These are phyloP conservation scores for Lepus oiostolus DNA, from an alignment of 2,797 vertebrate species.

Conservation along the genomic window DNA sequence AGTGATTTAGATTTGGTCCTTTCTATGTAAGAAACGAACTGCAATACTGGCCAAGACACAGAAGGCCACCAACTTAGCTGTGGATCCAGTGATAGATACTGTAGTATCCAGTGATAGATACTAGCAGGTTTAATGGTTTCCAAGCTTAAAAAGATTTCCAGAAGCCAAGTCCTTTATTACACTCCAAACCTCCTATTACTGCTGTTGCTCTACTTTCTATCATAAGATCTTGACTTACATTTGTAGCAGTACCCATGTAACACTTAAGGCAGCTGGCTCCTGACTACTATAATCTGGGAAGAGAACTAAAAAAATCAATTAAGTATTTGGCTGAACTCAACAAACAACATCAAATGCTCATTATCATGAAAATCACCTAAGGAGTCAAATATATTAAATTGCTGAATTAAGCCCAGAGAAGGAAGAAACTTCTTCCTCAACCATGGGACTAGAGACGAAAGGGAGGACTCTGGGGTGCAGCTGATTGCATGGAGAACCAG, in stretches of 20 bases:
- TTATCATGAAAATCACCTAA: conserved; percentile 47
- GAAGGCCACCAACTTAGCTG: conserved; percentile 72
- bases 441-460: not conserved
- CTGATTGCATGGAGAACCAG: not conserved
- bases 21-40: conserved; percentile 67
- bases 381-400: conserved; percentile 23
- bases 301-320: conserved; percentile 59
- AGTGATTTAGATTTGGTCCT: conserved; percentile 81
- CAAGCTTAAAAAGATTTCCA: conserved; percentile 71
- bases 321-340: conserved; percentile 47
- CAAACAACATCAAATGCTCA: conserved; percentile 34
- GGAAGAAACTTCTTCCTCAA: not conserved
- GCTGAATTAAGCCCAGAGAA: conserved; percentile 38
- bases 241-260: conserved; percentile 36
- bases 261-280: not conserved
- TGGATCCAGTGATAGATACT: conserved; percentile 65
- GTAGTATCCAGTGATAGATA: conserved; percentile 38
- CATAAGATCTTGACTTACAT: conserved; percentile 51
- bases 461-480: not conserved
- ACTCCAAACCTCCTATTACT: conserved; percentile 63
- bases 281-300: conserved; percentile 56
- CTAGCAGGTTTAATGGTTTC: conserved; percentile 59
- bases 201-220: conserved; percentile 59
- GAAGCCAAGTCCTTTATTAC: conserved; percentile 49
- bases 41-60: conserved; percentile 65